phyloP scores from a whole-genome alignment of 2,888 invertebrate genomes.

The Actias luna region DNA sequence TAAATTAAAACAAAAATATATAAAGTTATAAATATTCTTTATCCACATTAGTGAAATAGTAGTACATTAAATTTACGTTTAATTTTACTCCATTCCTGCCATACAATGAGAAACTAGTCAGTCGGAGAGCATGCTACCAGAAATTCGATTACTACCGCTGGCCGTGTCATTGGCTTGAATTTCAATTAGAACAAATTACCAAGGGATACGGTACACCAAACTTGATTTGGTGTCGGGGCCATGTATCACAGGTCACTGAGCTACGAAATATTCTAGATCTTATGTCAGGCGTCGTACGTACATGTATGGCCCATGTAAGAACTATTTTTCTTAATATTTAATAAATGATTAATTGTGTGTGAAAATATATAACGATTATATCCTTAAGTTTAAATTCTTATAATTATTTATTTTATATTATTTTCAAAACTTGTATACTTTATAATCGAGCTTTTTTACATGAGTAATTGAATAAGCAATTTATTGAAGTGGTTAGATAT shows the following conservation, averaged over 20 bases:
- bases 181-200: constrained; percentile 85
- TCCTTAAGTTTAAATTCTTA: too few relatives aligned
- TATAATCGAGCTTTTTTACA: too few relatives aligned
- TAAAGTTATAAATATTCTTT: not conserved
- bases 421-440: too few relatives aligned
- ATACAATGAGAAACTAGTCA: not conserved
- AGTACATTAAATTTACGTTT: not conserved
- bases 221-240: constrained; percentile 67
- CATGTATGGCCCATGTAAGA: not conserved
- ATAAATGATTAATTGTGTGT: not conserved
- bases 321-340: not conserved
- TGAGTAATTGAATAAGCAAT: too few relatives aligned
- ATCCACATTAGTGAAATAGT: not conserved
- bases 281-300: not conserved
- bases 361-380: not conserved
- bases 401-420: too few relatives aligned
- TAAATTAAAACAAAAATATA: too few relatives aligned
- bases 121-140: constrained; percentile 46
- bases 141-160: constrained; percentile 81
- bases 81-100: not conserved
- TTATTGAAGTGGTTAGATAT: too few relatives aligned
- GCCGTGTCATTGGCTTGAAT: constrained; percentile 85
- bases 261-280: constrained; percentile 11
- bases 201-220: constrained; percentile 76
- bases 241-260: constrained; percentile 4